Evolutionary conservation across 2,797 vertebrate genomes (phyloP).

Genomic region (Chromis chromis): DNA sequence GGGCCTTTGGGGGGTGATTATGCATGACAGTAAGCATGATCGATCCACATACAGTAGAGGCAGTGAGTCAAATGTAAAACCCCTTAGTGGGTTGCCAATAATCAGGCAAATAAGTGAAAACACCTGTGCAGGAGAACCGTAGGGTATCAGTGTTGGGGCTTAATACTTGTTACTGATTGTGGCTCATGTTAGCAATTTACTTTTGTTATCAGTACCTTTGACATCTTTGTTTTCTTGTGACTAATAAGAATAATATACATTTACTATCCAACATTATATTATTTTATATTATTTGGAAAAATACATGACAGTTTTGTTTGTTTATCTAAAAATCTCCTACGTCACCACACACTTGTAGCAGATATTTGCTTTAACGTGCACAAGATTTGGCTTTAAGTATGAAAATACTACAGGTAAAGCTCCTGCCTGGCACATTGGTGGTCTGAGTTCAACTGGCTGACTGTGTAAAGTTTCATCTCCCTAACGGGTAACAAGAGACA

Average conservation of each 20-base stretch:
- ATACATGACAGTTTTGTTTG: neutral
- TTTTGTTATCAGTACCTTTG: neutral
- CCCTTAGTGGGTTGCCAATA: no score
- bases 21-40: neutral
- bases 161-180: neutral
- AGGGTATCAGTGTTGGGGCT: neutral
- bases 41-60: no score
- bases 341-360: neutral
- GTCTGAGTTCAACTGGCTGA: no score
- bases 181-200: neutral
- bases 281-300: neutral
- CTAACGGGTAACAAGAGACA: neutral
- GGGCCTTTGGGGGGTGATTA: no score
- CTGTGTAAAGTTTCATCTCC: neutral
- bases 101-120: conserved; percentile 12
- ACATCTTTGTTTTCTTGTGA: neutral
- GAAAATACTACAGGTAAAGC: no score
- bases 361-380: no score
- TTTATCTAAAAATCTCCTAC: neutral
- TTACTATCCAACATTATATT: no score
- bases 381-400: no score
- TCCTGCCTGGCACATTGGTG: no score
- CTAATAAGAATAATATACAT: neutral
- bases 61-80: no score
- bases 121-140: neutral